Conservation (phyloP, 2,888 invertebrate species). For the Thysanoteuthis rhombus region DNA sequence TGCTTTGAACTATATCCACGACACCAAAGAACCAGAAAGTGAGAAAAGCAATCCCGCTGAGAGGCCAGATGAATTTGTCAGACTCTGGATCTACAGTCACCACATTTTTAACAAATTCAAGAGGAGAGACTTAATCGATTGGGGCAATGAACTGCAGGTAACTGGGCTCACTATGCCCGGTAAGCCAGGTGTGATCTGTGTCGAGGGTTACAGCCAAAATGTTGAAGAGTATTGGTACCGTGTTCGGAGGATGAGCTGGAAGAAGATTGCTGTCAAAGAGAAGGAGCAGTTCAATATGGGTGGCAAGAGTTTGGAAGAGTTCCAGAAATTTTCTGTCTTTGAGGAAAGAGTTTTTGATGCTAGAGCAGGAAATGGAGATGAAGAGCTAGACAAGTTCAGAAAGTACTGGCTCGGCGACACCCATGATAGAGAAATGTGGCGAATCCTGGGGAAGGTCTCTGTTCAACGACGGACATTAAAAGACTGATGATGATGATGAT, state of each 20-base stretch:
- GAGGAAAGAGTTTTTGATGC: slow-evolving; percentile 73
- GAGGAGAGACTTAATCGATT: slow-evolving; percentile 80
- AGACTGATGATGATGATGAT: too few species aligned
- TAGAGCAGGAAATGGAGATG: slow-evolving; percentile 66
- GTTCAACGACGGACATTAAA: too few species aligned
- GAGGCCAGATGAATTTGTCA: slow-evolving; percentile 59
- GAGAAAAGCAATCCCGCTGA: not conserved
- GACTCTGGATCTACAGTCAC: slow-evolving; percentile 92
- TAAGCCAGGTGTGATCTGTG: slow-evolving; percentile 92
- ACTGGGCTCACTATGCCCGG: slow-evolving; percentile 90
- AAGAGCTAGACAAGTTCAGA: too few species aligned
- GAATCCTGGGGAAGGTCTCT: too few species aligned
- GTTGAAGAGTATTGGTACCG: slow-evolving; percentile 83
- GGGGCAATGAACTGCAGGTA: slow-evolving; percentile 78
- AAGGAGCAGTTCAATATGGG: slow-evolving; percentile 72
- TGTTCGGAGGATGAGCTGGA: slow-evolving; percentile 84
- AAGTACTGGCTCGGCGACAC: too few species aligned
- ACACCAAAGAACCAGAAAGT: not conserved
- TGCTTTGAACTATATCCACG: slow-evolving; percentile 45
- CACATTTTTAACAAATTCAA: slow-evolving; percentile 91
- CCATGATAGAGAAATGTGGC: too few species aligned
- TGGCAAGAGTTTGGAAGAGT: slow-evolving; percentile 57
- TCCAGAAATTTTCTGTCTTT: slow-evolving; percentile 76
- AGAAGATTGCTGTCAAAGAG: slow-evolving; percentile 81
- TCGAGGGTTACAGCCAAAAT: slow-evolving; percentile 76